Base-by-base conservation (phyloP, 1,140 invertebrate species). In the Calliopsis andreniformis region DNA sequence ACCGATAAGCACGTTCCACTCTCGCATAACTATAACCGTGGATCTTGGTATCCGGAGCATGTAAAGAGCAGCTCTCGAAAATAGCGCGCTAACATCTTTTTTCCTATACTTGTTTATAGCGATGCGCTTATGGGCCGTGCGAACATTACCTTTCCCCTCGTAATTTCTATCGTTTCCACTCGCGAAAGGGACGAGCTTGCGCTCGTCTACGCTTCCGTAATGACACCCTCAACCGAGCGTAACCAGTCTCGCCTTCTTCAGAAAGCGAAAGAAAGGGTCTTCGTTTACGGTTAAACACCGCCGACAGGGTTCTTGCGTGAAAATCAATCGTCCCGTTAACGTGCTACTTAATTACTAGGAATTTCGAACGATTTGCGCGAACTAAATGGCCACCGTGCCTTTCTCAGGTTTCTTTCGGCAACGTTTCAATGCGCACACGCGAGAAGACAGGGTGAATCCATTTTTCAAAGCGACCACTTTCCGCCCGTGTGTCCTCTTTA, bases 201-300 rank as follows among this genome's bases (percentile, higher is more conserved):
- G 10, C 16, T 64, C 32, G 59, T 14, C 43, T 51, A 28, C 53
- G 39, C 53, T 68, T 68, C 64, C 20, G 42, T 76, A 68, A 68
- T 30, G 67, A 71, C 66, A 20, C 16, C 32, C 66, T 56, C 43
- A 35, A 59, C 56, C 47, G 49, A 45, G 14, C 42, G 39, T 25
- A 56, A 43, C 75, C 68, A 45, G 68, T 72, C 42, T 72, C 63
- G 58, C 49, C 67, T 72, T 77, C 56, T 63, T 49, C 23, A 72
- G 59, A 42, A 43, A 14, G 18, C 42, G 20, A 16, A 42, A 55
- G 43, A 39, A 63, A 72, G 25, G 8, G 53, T 62, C 39, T 71
- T 45, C 39, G 47, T 49, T 55, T 16, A 23, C 70, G 1, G 3
- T 32, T 23, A 63, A 55, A 16, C 10, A 53, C 53, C 12, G 10